Evolutionary conservation across 1,140 invertebrate species (phyloP).

Genomic region (Grapholita molesta): DNA sequence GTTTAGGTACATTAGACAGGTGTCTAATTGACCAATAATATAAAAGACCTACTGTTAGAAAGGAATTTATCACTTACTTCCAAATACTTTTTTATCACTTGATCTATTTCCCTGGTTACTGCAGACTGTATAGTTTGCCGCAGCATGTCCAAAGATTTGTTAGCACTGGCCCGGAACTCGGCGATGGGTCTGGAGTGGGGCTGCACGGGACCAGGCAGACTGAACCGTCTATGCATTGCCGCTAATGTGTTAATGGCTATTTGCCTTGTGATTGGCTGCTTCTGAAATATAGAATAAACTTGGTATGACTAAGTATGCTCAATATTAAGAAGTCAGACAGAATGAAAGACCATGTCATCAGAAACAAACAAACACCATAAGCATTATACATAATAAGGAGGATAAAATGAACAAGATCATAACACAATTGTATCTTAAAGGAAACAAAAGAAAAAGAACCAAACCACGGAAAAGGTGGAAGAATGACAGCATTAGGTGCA

Average conservation of each 20-base stretch:
- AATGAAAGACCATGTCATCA: too few species aligned
- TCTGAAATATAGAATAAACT: slow-evolving; percentile 51
- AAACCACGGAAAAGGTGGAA: too few species aligned
- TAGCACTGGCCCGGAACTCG: slow-evolving; percentile 79
- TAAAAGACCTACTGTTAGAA: too few species aligned
- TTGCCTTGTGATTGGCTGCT: slow-evolving; percentile 81
- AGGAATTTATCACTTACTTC: slow-evolving; percentile 79
- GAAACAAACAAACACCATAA: too few species aligned
- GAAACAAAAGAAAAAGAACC: too few species aligned
- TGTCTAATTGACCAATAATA: neutral
- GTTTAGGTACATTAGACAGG: neutral
- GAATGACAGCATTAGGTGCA: too few species aligned
- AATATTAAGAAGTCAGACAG: too few species aligned
- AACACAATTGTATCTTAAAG: too few species aligned
- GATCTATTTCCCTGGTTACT: slow-evolving; percentile 88
- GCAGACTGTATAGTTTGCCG: slow-evolving; percentile 86
- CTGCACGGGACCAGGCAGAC: slow-evolving; percentile 75
- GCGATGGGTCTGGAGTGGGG: slow-evolving; percentile 75
- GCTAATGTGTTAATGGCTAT: slow-evolving; percentile 81
- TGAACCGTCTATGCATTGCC: slow-evolving; percentile 77
- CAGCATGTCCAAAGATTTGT: slow-evolving; percentile 86
- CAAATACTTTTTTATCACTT: slow-evolving; percentile 86
- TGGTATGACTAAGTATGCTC: too few species aligned
- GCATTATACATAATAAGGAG: too few species aligned
- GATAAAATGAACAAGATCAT: too few species aligned